Percentiles rank a stretch among this genome's conserved stretches.
These are phyloP conservation scores for Hypomesus transpacificus DNA, from an alignment of 2,113 vertebrate species.

Conservation along the genomic window DNA sequence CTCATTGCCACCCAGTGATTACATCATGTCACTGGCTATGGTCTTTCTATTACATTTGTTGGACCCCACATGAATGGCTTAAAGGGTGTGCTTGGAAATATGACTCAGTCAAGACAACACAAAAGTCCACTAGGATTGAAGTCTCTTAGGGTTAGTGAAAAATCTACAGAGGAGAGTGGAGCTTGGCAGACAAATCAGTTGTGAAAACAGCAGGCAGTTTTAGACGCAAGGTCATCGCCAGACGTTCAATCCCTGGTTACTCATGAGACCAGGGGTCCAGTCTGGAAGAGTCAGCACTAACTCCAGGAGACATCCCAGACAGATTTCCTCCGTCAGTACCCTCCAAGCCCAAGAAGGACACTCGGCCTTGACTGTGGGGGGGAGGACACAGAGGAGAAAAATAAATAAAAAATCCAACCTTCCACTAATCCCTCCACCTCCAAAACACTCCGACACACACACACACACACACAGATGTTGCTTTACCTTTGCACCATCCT, in stretches of 20 bases:
- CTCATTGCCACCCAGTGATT: neutral
- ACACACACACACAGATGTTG: conserved; percentile 1
- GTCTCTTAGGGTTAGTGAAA: conserved; percentile 19
- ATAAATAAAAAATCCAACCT: too few species aligned
- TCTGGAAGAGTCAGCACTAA: conserved; percentile 54
- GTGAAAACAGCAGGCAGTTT: conserved; percentile 50
- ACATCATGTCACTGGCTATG: conserved; percentile 16
- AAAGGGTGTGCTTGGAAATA: conserved; percentile 38
- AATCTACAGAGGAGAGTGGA: conserved; percentile 23
- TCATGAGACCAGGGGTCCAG: conserved; percentile 61
- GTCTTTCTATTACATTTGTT: conserved; percentile 5
- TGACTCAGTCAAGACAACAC: conserved; percentile 17
- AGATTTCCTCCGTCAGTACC: conserved; percentile 53
- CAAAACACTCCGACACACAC: conserved; percentile 3
- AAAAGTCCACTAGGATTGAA: conserved; percentile 1
- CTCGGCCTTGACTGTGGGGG: conserved; percentile 45
- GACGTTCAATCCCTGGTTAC: conserved; percentile 47
- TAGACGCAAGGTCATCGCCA: conserved; percentile 54
- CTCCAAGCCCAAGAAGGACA: conserved; percentile 39
- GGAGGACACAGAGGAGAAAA: conserved; percentile 13
- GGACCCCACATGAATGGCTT: conserved; percentile 13
- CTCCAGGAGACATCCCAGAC: conserved; percentile 45
- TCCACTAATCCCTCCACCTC: too few species aligned
- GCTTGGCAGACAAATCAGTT: conserved; percentile 57
- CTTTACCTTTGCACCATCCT: too few species aligned